Evolutionary conservation across 2,888 invertebrate species (phyloP).

Genomic region (Hemicrepidius hirtus): DNA sequence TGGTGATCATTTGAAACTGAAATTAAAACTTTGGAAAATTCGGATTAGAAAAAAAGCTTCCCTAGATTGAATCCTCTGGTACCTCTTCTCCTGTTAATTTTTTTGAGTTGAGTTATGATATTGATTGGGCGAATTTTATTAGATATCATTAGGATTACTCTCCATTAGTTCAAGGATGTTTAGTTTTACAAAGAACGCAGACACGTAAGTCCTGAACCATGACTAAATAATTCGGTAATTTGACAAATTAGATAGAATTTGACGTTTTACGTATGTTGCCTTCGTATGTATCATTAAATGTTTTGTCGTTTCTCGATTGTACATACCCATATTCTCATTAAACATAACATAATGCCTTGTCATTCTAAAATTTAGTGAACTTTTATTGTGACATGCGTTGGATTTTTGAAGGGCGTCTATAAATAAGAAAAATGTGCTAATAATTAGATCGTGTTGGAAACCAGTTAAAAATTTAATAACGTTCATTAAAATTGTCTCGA

Average conservation of each 20-base stretch:
- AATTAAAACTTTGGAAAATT: too few species aligned
- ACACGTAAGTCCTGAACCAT: slow-evolving; percentile 53
- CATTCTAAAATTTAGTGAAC: slow-evolving; percentile 23
- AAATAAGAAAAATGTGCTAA: background rate
- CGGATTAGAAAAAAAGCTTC: too few species aligned
- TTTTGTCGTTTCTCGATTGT: slow-evolving; percentile 17
- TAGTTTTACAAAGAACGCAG: slow-evolving; percentile 40
- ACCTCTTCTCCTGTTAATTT: too few species aligned
- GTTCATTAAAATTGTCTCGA: too few species aligned
- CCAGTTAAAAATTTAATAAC: too few species aligned
- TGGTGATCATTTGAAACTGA: too few species aligned
- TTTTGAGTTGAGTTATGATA: background rate
- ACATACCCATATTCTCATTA: background rate
- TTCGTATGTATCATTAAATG: slow-evolving; percentile 25
- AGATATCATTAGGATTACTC: background rate
- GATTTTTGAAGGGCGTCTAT: slow-evolving; percentile 1
- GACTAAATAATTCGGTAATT: slow-evolving; percentile 55
- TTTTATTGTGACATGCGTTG: background rate
- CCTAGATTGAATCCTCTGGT: too few species aligned
- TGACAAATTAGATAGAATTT: slow-evolving; percentile 54
- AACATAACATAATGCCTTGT: slow-evolving; percentile 6
- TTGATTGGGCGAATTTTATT: background rate
- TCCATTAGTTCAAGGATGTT: slow-evolving; percentile 21
- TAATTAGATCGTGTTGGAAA: background rate
- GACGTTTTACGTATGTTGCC: slow-evolving; percentile 24